phyloP scores from a whole-genome alignment of 2,888 invertebrate species.

The Nebria brevicollis region DNA sequence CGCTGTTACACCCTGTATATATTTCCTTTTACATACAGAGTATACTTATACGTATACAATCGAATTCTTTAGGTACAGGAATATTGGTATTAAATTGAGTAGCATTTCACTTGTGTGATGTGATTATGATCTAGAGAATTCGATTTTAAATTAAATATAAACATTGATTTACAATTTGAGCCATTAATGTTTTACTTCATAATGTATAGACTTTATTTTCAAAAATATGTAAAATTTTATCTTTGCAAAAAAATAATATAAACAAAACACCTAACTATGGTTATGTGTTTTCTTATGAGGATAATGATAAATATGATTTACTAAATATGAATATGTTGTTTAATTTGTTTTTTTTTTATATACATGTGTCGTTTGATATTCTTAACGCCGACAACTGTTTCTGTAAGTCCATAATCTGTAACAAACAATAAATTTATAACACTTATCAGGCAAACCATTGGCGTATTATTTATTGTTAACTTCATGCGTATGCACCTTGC shows the following conservation, averaged over 20 bases:
- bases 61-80: no score
- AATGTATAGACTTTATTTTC: background rate
- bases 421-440: conserved; percentile 50
- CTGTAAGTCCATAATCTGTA: conserved; percentile 69
- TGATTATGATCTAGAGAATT: no score
- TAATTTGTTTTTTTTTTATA: conserved; percentile 21
- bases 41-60: background rate
- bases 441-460: no score
- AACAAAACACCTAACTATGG: background rate
- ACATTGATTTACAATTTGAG: background rate
- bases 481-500: no score
- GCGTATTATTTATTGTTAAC: no score
- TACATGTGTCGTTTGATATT: conserved; percentile 56
- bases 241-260: background rate
- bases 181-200: background rate
- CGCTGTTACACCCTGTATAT: no score
- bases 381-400: conserved; percentile 65
- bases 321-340: conserved; percentile 11
- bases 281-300: background rate
- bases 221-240: background rate
- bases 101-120: no score
- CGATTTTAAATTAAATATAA: background rate
- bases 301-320: background rate
- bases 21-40: background rate
- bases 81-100: no score